Evolutionary conservation across 2,797 vertebrate species (phyloP).

Genomic region (Microctenopoma stevenorrisi): DNA sequence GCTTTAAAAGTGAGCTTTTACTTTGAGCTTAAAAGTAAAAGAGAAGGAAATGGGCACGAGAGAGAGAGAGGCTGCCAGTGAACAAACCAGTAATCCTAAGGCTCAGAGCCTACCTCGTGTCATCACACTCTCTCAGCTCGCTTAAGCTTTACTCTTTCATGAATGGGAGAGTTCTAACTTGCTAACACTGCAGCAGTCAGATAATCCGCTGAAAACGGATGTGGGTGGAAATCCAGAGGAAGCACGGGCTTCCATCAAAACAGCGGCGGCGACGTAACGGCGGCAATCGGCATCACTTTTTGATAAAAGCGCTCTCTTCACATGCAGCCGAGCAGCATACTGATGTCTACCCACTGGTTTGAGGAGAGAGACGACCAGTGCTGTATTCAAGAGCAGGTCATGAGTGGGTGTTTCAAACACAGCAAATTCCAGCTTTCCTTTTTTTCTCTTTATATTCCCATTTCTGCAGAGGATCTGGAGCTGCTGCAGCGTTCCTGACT

Average conservation of each 20-base stretch:
- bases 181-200: conserved; percentile 62
- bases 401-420: conserved; percentile 58
- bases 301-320: conserved; percentile 5
- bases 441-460: conserved; percentile 1
- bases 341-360: conserved; percentile 24
- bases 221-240: conserved; percentile 71
- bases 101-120: conserved; percentile 41
- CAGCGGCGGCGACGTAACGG: conserved; percentile 22
- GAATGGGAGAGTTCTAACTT: conserved; percentile 50
- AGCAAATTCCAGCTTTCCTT: conserved; percentile 38
- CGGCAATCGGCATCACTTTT: conserved; percentile 4
- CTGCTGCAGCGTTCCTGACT: conserved; percentile 22
- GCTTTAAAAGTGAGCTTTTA: conserved; percentile 29
- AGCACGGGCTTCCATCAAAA: conserved; percentile 53
- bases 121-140: conserved; percentile 43
- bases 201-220: conserved; percentile 63
- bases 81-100: conserved; percentile 50
- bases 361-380: conserved; percentile 24
- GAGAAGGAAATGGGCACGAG: conserved; percentile 21
- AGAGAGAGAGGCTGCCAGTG: conserved; percentile 11
- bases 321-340: conserved; percentile 14
- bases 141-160: conserved; percentile 52
- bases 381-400: conserved; percentile 53
- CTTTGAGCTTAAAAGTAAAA: conserved; percentile 38
- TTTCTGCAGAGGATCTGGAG: conserved; percentile 18